Evolutionary conservation across 2,797 vertebrate species (phyloP).

Genomic region (Rhincodon typus): DNA sequence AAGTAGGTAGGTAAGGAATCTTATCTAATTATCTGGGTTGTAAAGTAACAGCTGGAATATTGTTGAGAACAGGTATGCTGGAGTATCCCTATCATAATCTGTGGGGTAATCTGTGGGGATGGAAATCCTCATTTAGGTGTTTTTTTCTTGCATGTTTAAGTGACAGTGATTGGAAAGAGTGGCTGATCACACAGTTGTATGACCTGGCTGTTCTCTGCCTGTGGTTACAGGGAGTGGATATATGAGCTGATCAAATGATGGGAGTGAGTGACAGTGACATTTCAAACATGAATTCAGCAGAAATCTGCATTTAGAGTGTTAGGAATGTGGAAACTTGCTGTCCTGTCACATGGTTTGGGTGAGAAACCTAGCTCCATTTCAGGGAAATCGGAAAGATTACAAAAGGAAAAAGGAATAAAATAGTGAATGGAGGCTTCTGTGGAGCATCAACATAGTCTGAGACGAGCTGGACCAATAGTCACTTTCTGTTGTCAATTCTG

Average conservation of each 20-base stretch:
- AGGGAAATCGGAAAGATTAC: too few relatives aligned
- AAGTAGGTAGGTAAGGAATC: neutral
- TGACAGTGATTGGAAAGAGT: neutral
- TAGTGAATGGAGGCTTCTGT: neutral
- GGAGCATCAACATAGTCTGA: too few relatives aligned
- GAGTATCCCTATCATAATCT: neutral
- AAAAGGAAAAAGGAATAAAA: neutral
- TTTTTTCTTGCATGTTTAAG: neutral
- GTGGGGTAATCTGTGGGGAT: neutral
- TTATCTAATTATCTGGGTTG: neutral
- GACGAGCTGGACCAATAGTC: too few relatives aligned
- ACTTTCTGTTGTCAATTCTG: neutral
- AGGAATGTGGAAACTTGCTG: too few relatives aligned
- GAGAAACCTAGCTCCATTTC: too few relatives aligned
- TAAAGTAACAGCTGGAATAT: neutral
- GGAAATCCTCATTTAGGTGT: neutral
- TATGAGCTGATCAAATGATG: neutral
- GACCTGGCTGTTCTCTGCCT: neutral
- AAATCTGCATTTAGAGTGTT: too few relatives aligned
- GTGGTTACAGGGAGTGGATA: neutral
- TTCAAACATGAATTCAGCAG: too few relatives aligned
- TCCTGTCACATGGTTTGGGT: too few relatives aligned
- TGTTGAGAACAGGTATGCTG: neutral
- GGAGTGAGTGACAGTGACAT: too few relatives aligned
- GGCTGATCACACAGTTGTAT: neutral